Percentiles rank a stretch among this genome's conserved stretches.
Conservation (phyloP, 1,140 invertebrate genomes). For the Onthophagus taurus region DNA sequence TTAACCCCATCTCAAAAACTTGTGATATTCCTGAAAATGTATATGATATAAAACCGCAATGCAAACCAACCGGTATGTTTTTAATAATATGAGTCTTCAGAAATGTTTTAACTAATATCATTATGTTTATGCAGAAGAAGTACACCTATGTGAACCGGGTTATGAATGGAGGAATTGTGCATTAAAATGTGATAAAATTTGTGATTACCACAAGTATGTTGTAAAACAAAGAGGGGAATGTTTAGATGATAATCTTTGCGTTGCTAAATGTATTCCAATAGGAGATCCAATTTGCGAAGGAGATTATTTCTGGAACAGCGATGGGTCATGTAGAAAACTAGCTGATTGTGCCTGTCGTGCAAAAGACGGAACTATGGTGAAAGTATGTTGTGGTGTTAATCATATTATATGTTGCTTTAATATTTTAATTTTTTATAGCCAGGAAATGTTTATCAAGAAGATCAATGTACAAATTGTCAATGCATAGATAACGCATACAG, state of each 20-base stretch:
- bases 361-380: conserved; percentile 48
- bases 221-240: conserved; percentile 36
- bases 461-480: conserved; percentile 59
- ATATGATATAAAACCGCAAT: conserved; percentile 49
- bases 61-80: conserved; percentile 28
- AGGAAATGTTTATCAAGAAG: conserved; percentile 45
- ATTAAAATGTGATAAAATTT: conserved; percentile 45
- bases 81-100: background rate
- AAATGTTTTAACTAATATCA: background rate
- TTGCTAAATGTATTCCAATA: no score
- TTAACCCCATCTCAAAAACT: conserved; percentile 48
- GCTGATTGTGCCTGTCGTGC: conserved; percentile 62
- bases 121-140: background rate
- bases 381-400: conserved; percentile 38
- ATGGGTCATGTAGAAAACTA: conserved; percentile 54
- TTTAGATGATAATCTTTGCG: no score
- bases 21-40: conserved; percentile 56
- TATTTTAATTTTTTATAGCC: conserved; percentile 40
- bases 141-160: conserved; percentile 35
- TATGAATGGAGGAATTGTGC: conserved; percentile 43
- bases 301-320: conserved; percentile 55
- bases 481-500: conserved; percentile 65
- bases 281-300: no score
- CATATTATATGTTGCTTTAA: conserved; percentile 1
- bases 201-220: conserved; percentile 41